Evolutionary conservation across 2,113 vertebrate species (phyloP), one percentile per base, ranked within the genome.

Genomic region (Ascaphus truei): DNA sequence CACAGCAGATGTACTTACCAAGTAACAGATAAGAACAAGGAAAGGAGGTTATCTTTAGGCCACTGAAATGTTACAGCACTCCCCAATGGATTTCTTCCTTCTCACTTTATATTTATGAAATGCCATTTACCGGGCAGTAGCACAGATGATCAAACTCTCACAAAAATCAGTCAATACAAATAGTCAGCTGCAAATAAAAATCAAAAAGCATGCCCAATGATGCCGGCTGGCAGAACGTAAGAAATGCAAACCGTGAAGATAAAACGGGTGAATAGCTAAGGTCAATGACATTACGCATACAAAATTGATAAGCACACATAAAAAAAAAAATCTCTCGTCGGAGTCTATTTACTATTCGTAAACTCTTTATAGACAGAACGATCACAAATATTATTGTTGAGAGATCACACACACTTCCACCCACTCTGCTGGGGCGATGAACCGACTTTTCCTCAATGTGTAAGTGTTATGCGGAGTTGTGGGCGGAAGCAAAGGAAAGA

Each of bases 91-190:
- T 50, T 18, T 29, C 16, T 11, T 55, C 25, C 50, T 39, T 8
- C 48, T 55, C 55, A 27, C 47, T 65, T 34, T 65, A 55, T 65
- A 65, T 53, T 51, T 65, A 65, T 65, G 48, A 65, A 65, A 65
- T 65, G 47, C 36, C 33, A 65, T 65, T 65, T 65, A 36, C 48
- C 11, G 10, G 23, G 33, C 33, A 9, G 34, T 23, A 22, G 48
- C 34, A n/a, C 47, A 7, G 34, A 65, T 65, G 62, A 55, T 65
- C 62, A 65, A 65, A 53, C 55, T 48, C 62, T 26, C 48, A 22
- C 18, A 53, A n/a, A 65, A 37, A 65, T 29, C 53, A 65, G 55
- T 65, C 48, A 65, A 65, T 65, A 29, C 33, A 53, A 55, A 39
- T 34, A 27, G 23, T 27, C 20, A n/a, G n/a, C 33, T 53, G 8